Base-by-base conservation (phyloP, 53 echinoderm and acorn worm genomes). In the Echinometra lucunter region DNA sequence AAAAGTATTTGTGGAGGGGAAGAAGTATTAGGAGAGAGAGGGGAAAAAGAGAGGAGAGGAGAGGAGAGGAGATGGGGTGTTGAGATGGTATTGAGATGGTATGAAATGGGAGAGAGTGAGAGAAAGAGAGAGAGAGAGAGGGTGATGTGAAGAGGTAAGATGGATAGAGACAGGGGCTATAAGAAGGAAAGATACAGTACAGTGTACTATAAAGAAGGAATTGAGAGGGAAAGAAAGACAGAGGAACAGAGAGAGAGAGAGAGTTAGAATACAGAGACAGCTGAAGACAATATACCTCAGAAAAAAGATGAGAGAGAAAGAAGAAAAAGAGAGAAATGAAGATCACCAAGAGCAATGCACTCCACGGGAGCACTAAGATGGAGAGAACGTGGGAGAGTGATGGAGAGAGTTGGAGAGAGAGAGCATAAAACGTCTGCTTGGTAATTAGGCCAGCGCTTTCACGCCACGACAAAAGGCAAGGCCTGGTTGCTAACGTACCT, bases 381-480 rank as follows among this genome's bases (percentile, higher is more conserved):
- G 88, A 88, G 53, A 34, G 56, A 17, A 27, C 34, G 15, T 11
- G 21, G 53, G 88, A 91, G 91, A 38, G 63, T 37, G 69, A 67
- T 2, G 34, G 69, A 69, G 93, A 78, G 93, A 57, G 35, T 37
- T 30, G 37, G 56, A 57, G 92, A 49, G 92, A 92, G 19, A 37
- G 80, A 6, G 23, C 0, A 13, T 19, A 78, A 32, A 78, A 74
- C 58, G 66, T 38, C 94, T 83, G 57, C 94, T 66, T 32, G 7
- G 66, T 94, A 94, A 94, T 94, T 94, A 94, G 94, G 94, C 83
- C 85, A 83, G 44, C 82, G 47, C 66, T 58, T 94, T 94, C 94
- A 94, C 82, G 94, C 94, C 60, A 44, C 63, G 85, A 94, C 94
- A 94, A 94, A 94, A 94, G 85, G 94, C 94, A 82, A 83, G 66